phyloP scores from a whole-genome alignment of 2,797 vertebrate species.

The Phrynocephalus vlangalii region DNA sequence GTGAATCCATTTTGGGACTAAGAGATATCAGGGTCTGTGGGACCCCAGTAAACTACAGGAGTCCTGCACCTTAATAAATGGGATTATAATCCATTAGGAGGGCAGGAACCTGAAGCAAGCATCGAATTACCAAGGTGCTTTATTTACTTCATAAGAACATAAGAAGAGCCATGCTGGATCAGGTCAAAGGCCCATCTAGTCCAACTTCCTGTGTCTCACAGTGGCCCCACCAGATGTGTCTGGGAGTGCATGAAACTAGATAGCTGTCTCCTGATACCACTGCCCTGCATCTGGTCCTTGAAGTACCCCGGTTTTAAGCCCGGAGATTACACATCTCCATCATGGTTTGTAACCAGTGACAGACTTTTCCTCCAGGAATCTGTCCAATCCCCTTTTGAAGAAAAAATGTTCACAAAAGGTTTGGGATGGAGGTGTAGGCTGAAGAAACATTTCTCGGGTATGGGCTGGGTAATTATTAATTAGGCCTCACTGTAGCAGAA shows the following conservation, averaged over 20 bases:
- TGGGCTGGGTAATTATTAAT: slow-evolving; percentile 11
- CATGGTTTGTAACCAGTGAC: too few relatives aligned
- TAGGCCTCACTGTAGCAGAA: slow-evolving; percentile 5
- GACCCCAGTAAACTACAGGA: background rate
- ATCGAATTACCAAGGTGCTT: background rate
- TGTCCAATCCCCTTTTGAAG: too few relatives aligned
- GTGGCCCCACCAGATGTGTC: too few relatives aligned
- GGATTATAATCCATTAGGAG: background rate
- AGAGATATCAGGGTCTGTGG: background rate
- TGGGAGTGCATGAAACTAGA: too few relatives aligned
- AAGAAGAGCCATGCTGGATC: too few relatives aligned
- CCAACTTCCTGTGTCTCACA: too few relatives aligned
- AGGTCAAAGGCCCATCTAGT: too few relatives aligned
- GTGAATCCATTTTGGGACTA: background rate
- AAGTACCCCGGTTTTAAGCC: too few relatives aligned
- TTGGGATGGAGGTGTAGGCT: background rate
- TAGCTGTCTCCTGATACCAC: too few relatives aligned
- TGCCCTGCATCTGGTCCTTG: too few relatives aligned
- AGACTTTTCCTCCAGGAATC: too few relatives aligned
- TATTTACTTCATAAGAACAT: background rate
- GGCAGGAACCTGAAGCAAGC: background rate
- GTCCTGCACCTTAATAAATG: background rate
- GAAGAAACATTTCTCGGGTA: background rate
- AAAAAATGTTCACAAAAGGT: background rate
- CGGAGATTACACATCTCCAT: too few relatives aligned